Base-by-base conservation (phyloP, 2,888 invertebrate genomes). In the Tanaodytes sp. region DNA sequence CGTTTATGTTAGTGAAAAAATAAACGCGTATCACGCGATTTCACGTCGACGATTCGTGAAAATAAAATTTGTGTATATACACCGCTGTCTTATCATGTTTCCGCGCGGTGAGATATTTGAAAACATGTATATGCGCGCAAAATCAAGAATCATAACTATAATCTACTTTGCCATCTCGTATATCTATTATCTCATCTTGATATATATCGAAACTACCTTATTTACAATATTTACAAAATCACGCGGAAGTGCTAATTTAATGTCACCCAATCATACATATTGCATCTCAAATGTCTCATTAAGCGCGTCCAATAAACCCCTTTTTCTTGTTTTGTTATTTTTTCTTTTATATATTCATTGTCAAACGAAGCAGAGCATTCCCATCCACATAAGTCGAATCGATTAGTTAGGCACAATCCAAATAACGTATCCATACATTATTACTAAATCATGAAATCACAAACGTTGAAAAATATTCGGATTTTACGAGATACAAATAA, bases 161-260 rank as follows among this genome's bases (percentile, higher is more conserved):
- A 11, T 55, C 46, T 19, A 14, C 23, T 62, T 42, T 57, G 33
- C 30, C 43, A 33, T 63, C 46, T 48, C 14, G 30, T 31, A 48
- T 11, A 55, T 30, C 30, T 49, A 48, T 43, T 45, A 52, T 23
- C 68, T 23, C 33, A 52, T n/a, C n/a, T n/a, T n/a, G n/a, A n/a
- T n/a, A n/a, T n/a, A n/a, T n/a, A n/a, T n/a, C n/a, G n/a, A n/a
- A n/a, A 51, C 46, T 68, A 36, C 37, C 5, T 20, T 69, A 69
- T 69, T 69, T 69, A 63, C 69, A 63, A 3, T 69, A 69, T 69
- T 31, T 69, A 64, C 69, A 63, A 54, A 63, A 45, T 39, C 43
- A 63, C 58, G 43, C 48, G 18, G 27, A 27, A 30, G 42, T 12
- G 42, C 39, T 57, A 45, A 31, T 27, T 58, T 69, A 59, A 69